phyloP scores from a whole-genome alignment of 2,888 invertebrate species.

The Mamestra brassicae region DNA sequence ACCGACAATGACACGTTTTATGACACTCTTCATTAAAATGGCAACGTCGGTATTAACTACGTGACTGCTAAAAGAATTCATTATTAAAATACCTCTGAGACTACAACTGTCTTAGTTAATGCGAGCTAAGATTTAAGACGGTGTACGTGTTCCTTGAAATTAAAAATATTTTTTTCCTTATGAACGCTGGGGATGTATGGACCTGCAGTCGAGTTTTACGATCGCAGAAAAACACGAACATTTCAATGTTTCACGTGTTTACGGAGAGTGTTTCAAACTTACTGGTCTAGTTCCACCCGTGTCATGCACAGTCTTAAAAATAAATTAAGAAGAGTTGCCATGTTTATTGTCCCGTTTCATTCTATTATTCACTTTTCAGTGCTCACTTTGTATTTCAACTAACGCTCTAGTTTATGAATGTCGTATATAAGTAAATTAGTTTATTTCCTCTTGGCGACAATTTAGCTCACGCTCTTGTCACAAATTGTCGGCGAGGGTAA shows the following conservation, averaged over 20 bases:
- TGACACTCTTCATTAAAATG: conserved; percentile 83
- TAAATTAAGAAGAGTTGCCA: conserved; percentile 59
- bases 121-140: conserved; percentile 86
- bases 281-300: conserved; percentile 29
- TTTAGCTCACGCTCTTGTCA: conserved; percentile 90
- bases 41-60: conserved; percentile 82
- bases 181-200: conserved; percentile 57
- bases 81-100: conserved; percentile 87
- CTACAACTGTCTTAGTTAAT: conserved; percentile 84
- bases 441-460: conserved; percentile 90
- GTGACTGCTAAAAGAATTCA: conserved; percentile 86
- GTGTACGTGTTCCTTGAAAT: conserved; percentile 83
- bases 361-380: conserved; percentile 71
- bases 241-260: conserved; percentile 46
- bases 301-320: conserved; percentile 58
- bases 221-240: conserved; percentile 48
- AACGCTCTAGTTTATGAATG: conserved; percentile 82
- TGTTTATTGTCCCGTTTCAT: conserved; percentile 64
- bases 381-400: conserved; percentile 78
- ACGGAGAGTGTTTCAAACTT: conserved; percentile 49
- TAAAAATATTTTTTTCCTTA: conserved; percentile 71
- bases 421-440: conserved; percentile 89
- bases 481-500: conserved; percentile 90
- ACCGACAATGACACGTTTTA: conserved; percentile 82
- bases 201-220: conserved; percentile 45